Base-by-base conservation (phyloP, 1,140 invertebrate genomes). In the Brachionus rubens region DNA sequence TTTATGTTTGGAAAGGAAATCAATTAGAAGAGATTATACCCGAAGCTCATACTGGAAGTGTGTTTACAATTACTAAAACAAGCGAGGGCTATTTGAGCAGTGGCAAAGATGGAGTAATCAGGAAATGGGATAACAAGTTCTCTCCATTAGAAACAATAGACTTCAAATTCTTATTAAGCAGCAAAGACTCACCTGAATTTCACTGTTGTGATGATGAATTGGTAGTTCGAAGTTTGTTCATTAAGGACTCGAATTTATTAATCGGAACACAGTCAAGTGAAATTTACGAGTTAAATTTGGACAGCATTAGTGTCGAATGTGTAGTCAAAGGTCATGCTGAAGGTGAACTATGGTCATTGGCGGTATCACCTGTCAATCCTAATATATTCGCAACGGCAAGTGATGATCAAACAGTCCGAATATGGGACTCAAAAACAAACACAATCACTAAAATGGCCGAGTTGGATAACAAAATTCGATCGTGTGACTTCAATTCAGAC, bases 291-390 rank as follows among this genome's bases (percentile, higher is more conserved):
- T 76, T 84, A 9, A 68, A 77, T 54, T 79, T 81, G 3, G 78
- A 79, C 16, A 80, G 80, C 5, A 68, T 77, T 59, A 82, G 81
- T 36, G 80, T 81, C 1, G 65, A 77, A 4, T 82, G 81, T 77
- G 30, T 84, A 14, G 80, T 83, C 10, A 82, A 85, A 67, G 83
- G 83, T 26, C 84, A 85, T 80, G 80, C 82, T 52, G 84, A 85
- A 68, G 83, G 83, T 30, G 83, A 84, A 72, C 78, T 85, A 36
- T 85, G 83, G 83, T 83, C 82, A 14, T 70, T 85, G 33, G 83
- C 82, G 19, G 79, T 82, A 21, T 82, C 84, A 78, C 82, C 82
- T 1, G 80, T 79, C 47, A 83, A 84, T 76, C 80, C 81, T 7
- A 41, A 30, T 19, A 80, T 85, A 41, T 84, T 85, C 81, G 84